Percentiles rank a stretch among this genome's conserved stretches.
These are phyloP conservation scores for Diplazon laetatorius DNA, from an alignment of 2,888 invertebrate genomes.

Conservation along the genomic window DNA sequence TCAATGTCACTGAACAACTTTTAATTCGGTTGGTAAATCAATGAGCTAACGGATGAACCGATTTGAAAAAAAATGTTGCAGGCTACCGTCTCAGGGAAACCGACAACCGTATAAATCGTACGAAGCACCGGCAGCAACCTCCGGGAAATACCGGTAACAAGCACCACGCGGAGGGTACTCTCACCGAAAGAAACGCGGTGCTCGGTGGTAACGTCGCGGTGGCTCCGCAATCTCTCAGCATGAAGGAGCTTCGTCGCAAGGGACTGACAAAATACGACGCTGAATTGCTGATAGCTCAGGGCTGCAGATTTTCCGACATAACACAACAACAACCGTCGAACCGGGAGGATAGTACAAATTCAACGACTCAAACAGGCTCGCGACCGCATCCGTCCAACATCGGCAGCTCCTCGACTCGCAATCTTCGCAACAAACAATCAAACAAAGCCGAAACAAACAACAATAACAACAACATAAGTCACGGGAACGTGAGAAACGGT, in stretches of 20 bases:
- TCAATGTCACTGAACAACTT: too few relatives aligned
- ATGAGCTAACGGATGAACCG: neutral
- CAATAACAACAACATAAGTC: conserved; percentile 64
- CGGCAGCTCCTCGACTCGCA: conserved; percentile 73
- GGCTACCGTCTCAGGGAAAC: conserved; percentile 96
- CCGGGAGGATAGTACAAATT: conserved; percentile 70
- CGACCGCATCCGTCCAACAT: conserved; percentile 74
- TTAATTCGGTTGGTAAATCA: too few relatives aligned
- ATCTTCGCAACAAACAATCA: conserved; percentile 79
- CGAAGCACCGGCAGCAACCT: conserved; percentile 85
- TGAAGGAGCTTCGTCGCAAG: conserved; percentile 92
- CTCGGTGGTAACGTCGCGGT: conserved; percentile 81
- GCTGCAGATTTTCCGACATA: conserved; percentile 89
- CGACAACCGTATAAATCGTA: conserved; percentile 95
- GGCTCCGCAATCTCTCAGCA: conserved; percentile 87
- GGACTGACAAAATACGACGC: conserved; percentile 95
- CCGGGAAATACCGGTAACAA: conserved; percentile 72
- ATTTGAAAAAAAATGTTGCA: conserved; percentile 77
- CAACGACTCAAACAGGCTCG: conserved; percentile 59
- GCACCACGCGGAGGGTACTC: conserved; percentile 76
- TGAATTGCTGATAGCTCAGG: conserved; percentile 92
- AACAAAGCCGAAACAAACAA: conserved; percentile 64
- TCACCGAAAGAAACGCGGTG: conserved; percentile 78
- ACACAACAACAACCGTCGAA: conserved; percentile 76
- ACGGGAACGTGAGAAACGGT: conserved; percentile 70